phyloP scores from a whole-genome alignment of 2,797 vertebrate genomes.

The Corythornis leucogaster region DNA sequence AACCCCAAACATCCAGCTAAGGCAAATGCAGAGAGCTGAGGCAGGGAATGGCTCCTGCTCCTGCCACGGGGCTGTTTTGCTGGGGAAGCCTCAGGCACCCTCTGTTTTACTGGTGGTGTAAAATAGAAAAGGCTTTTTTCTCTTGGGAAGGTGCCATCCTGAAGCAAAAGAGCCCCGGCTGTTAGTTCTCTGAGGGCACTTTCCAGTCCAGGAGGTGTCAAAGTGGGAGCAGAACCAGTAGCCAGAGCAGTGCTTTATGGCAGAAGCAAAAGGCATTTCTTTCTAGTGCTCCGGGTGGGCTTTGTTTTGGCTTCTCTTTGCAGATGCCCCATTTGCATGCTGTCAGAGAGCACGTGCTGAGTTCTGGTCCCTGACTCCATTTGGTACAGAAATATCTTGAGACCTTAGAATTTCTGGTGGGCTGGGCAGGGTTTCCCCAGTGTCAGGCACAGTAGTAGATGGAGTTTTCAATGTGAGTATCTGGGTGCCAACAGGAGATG shows the following conservation, averaged over 20 bases:
- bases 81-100: background rate
- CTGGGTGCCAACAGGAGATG: background rate
- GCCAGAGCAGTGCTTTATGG: rapidly evolving
- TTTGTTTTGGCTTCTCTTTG: background rate
- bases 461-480: background rate
- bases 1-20: background rate
- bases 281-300: background rate
- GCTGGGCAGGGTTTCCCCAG: background rate
- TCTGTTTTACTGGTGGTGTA: background rate
- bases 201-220: background rate
- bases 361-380: background rate
- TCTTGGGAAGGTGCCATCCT: background rate
- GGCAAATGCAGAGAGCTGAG: background rate
- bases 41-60: background rate
- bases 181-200: background rate
- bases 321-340: background rate
- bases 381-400: background rate
- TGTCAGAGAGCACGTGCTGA: background rate
- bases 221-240: background rate
- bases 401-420: background rate
- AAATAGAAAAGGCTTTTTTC: background rate
- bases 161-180: background rate
- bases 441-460: background rate
- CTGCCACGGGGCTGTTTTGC: background rate
- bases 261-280: background rate